Evolutionary conservation across 1,140 invertebrate genomes (phyloP), one percentile per base, ranked within the genome.

Genomic region (Nephotettix cincticeps): DNA sequence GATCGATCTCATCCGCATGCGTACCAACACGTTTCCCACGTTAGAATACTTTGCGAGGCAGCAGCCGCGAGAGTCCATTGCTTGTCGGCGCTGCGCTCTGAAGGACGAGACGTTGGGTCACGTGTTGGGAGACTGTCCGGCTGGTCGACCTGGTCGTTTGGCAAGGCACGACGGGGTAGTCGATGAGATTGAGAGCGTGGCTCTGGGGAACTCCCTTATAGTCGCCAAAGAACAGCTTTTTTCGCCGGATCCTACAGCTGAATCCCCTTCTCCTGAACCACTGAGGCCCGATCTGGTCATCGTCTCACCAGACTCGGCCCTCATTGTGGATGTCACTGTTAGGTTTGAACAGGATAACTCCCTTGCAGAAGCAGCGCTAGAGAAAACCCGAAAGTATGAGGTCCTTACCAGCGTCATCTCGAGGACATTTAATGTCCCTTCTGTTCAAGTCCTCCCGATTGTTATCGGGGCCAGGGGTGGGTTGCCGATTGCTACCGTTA

Each of bases 1-100:
- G 36, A 68, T 68, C 1, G 66, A 68, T n/a, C n/a, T 43, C 1
- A 4, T 68, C 1, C 32, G 43, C 11, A 68, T 68, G 66, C 1
- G 36, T 1, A 21, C 30, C 17, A 45, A 67, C 64, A 27, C 19
- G 17, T 45, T 68, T 9, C 66, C 66, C n/a, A n/a, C n/a, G 47
- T 13, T 4, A 40, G 45, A 19, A 1, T 11, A 17, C 14, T n/a
- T 21, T 4, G 2, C 1, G 14, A 11, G 36, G 13, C 17, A n/a
- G 11, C 1, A n/a, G 27, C 40, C 40, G 9, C 1, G 30, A 1
- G 32, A 54, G 30, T 47, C 61, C 47, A 17, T 29, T 14, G 14
- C 19, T 14, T 68, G 66, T 25, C 19, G 66, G 40, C 6, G 43
- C 9, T 68, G 66, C 40, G 4, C 4, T 6, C 4, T 14, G 4